Base-by-base conservation (phyloP, 2,113 vertebrate species). In the Istiophorus platypterus region DNA sequence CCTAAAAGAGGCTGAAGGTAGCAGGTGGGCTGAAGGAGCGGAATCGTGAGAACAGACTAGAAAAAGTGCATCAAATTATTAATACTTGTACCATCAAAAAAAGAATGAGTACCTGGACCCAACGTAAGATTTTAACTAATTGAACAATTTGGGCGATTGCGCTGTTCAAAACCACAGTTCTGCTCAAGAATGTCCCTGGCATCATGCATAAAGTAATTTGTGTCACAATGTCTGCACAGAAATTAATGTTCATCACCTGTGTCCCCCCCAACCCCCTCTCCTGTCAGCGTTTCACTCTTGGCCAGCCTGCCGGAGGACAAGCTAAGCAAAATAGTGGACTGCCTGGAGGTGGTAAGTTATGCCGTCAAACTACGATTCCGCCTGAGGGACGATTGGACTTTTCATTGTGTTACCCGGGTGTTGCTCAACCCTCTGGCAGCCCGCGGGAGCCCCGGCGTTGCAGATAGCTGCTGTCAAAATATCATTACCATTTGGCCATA, bases 261-360 rank as follows among this genome's bases (percentile, higher is more conserved):
- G 45, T 75, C 72, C 45, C 72, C 11, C 79, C n/a, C n/a, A n/a
- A n/a, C n/a, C n/a, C 17, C 6, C 17, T 76, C 54, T 68, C 65
- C 78, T 72, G 11, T 54, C 86, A 96, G 95, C 63, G 95, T 95
- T 82, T 94, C 94, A 13, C 92, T 96, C 66, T 74, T 96, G 90
- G 91, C 93, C 13, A 92, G 91, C 76, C 85, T 96, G 24, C 95
- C 95, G 5, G 95, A 95, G 27, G 95, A 95, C 85, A 96, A 95
- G 83, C 89, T 96, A 8, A 91, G 86, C 74, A 95, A 94, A 88
- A 95, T 96, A 72, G 95, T 96, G 81, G 95, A 96, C 91, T 96
- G 95, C 80, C 89, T 96, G 24, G 95, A 96, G 88, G 95, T 96
- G 93, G 95, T 96, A 90, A 95, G 95, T 95, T 64, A 34, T 82